Evolutionary conservation across 2,888 invertebrate genomes (phyloP), one percentile per base, ranked within the genome.

Genomic region (Phorcus lineatus): DNA sequence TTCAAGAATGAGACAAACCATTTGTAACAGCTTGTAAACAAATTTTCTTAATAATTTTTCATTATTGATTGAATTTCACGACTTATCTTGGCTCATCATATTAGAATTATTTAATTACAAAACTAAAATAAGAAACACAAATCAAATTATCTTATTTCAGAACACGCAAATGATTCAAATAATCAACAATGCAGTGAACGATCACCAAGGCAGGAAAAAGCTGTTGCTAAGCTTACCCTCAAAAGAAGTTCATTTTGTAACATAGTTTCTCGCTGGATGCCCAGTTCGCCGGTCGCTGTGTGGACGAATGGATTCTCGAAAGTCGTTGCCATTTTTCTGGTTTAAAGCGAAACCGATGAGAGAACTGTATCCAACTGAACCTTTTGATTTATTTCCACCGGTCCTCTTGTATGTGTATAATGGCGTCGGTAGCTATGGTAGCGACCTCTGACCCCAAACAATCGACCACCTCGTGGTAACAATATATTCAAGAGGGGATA

Each of bases 271-370:
- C 92, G 84, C 78, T 91, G 88, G 16, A 85, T 82, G 22, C 92
- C 92, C 13, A 92, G 84, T 77, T 90, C 87, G 9, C 92, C 92
- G 4, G 92, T 88, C 67, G 91, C 91, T 16, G 92, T 92, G 75
- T 86, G 85, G 6, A 85, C 80, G 82, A 84, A 92, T 0, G 87
- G 87, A 75, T 84, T 87, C 66, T 85, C 67, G 19, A 74, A 70
- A 57, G 78, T 22, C 57, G 80, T 81, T 22, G 83, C 79, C 55
- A 77, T 77, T 31, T 24, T 54, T 31, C 62, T 62, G 62, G 3
- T 36, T 36, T 24, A 24, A 62, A 16, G 22, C 24, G 28, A 62
- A 28, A 16, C 62, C 62, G 24, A 24, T 24, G 28, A 28, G 62
- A 62, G 28, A 62, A 28, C 16, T 0, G 62, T 62, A 62, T 62